Evolutionary conservation across 2,113 vertebrate genomes (phyloP).

Genomic region (Felis chaus): DNA sequence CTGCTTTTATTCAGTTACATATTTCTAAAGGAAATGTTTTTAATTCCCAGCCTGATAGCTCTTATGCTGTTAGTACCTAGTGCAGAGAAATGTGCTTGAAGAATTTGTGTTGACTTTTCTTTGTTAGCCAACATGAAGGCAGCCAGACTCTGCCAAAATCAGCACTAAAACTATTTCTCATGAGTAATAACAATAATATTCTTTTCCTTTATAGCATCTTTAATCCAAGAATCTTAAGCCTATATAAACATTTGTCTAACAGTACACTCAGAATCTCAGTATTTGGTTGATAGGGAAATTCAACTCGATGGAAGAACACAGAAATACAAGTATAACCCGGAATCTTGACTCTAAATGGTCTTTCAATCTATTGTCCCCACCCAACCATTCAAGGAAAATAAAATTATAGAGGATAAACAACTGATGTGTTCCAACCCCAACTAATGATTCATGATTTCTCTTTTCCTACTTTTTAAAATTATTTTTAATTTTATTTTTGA

Average conservation of each 20-base stretch:
- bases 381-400: slow-evolving; percentile 24
- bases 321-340: slow-evolving; percentile 47
- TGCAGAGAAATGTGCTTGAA: slow-evolving; percentile 59
- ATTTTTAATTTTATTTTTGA: slow-evolving; percentile 41
- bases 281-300: slow-evolving; percentile 48
- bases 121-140: slow-evolving; percentile 58
- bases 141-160: slow-evolving; percentile 59
- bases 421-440: slow-evolving; percentile 19
- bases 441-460: slow-evolving; percentile 50
- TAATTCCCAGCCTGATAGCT: slow-evolving; percentile 4
- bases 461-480: slow-evolving; percentile 52
- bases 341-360: slow-evolving; percentile 28
- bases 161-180: slow-evolving; percentile 68
- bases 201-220: slow-evolving; percentile 56
- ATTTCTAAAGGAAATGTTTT: slow-evolving; percentile 45
- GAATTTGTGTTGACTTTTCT: slow-evolving; percentile 63
- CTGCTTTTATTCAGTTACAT: background rate
- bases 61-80: slow-evolving; percentile 9
- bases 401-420: slow-evolving; percentile 25
- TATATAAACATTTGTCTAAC: slow-evolving; percentile 63
- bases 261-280: slow-evolving; percentile 45
- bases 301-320: slow-evolving; percentile 10
- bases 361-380: slow-evolving; percentile 4
- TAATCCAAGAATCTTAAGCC: slow-evolving; percentile 56
- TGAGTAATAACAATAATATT: slow-evolving; percentile 73